Percentiles rank a stretch among this genome's conserved stretches.
phyloP scores from a whole-genome alignment of 2,113 vertebrate genomes.

The Saccopteryx leptura region DNA sequence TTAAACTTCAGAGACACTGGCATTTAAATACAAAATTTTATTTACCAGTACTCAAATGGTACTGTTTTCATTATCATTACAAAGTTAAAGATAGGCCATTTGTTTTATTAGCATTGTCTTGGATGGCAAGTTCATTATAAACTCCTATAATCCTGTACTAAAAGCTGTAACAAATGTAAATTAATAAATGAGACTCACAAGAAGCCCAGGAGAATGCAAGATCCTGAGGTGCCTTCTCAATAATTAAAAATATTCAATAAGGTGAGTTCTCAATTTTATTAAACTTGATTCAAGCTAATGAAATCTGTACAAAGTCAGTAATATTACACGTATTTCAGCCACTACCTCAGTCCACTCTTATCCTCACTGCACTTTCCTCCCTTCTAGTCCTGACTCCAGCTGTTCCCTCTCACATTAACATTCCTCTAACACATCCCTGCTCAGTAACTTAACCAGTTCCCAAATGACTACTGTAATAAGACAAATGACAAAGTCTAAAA shows the following conservation, averaged over 20 bases:
- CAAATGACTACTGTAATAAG: slow-evolving; percentile 18
- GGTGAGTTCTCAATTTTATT: slow-evolving; percentile 69
- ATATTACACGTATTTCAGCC: slow-evolving; percentile 17
- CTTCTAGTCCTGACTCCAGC: neutral
- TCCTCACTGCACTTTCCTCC: neutral
- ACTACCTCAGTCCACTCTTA: neutral
- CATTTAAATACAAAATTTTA: slow-evolving; percentile 52
- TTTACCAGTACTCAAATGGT: slow-evolving; percentile 39
- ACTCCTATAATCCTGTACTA: slow-evolving; percentile 12
- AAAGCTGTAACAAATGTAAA: slow-evolving; percentile 63
- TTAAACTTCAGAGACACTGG: slow-evolving; percentile 68
- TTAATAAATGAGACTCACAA: slow-evolving; percentile 60
- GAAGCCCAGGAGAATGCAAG: slow-evolving; percentile 29
- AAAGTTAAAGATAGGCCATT: slow-evolving; percentile 30
- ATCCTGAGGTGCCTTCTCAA: slow-evolving; percentile 53
- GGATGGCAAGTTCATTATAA: slow-evolving; percentile 57
- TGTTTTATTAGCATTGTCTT: slow-evolving; percentile 4
- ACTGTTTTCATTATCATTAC: slow-evolving; percentile 38
- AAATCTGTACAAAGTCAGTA: slow-evolving; percentile 54
- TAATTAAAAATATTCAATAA: slow-evolving; percentile 69
- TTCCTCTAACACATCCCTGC: neutral
- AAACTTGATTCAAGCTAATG: slow-evolving; percentile 55
- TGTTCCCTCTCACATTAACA: neutral
- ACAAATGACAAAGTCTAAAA: slow-evolving; percentile 57
- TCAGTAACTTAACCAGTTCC: slow-evolving; percentile 22